A percentile compares a stretch with the other conserved stretches of the same genome.
These are phyloP conservation scores for Neomorphus geoffroyi DNA, from an alignment of 2,797 vertebrate genomes.

Conservation along the genomic window DNA sequence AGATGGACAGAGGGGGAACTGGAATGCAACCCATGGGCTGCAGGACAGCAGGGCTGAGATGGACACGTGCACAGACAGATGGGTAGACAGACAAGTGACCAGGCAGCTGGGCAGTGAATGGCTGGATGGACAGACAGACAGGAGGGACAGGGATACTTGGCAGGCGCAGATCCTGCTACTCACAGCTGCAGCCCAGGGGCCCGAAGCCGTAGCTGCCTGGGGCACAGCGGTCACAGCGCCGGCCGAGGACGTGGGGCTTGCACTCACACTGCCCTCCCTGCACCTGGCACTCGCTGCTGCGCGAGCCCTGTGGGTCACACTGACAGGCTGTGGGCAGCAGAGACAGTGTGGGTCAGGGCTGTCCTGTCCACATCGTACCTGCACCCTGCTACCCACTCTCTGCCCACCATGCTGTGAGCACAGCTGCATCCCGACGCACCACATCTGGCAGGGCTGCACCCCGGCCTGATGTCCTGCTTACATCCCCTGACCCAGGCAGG, in stretches of 20 bases:
- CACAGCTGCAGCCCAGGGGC: conserved; percentile 82
- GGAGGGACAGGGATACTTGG: not conserved
- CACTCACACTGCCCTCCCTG: conserved; percentile 87
- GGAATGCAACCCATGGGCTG: not conserved
- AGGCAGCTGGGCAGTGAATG: accelerated
- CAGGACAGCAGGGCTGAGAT: not conserved
- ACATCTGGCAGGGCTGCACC: not conserved
- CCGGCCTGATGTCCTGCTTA: no score
- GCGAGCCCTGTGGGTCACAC: conserved; percentile 86
- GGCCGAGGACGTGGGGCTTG: conserved; percentile 83
- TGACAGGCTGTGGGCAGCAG: conserved; percentile 78
- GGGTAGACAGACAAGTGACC: not conserved
- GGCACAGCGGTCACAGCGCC: conserved; percentile 81
- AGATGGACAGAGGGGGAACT: not conserved
- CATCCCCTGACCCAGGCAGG: accelerated
- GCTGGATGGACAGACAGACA: not conserved
- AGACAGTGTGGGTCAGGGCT: not conserved
- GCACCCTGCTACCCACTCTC: not conserved
- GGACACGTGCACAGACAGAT: not conserved
- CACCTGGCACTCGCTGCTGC: conserved; percentile 81
- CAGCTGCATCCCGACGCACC: not conserved
- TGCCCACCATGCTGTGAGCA: not conserved
- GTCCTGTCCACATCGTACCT: not conserved
- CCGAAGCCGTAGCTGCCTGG: conserved; percentile 85
- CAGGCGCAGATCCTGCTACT: conserved; percentile 26